Base-by-base conservation (phyloP, 2,888 invertebrate species). In the Alviniconcha strummeri region DNA sequence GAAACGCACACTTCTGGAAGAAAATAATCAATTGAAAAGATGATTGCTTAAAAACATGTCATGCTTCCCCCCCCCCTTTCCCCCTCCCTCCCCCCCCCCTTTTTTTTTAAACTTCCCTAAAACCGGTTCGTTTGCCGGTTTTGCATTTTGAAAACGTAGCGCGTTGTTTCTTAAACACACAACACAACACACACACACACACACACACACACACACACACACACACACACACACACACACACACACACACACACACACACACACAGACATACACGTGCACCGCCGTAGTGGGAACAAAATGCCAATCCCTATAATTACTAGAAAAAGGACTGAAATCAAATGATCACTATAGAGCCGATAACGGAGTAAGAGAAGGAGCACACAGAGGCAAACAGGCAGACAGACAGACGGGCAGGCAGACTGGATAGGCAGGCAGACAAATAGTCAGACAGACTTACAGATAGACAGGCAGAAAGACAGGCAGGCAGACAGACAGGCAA, bases 181-280 rank as follows among this genome's bases (percentile, higher is more conserved):
- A 69, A 15, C 13, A 15, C 9, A n/a, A 71, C 17, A 7, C 19
- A 71, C 71, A 71, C 71, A n/a, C 71, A 71, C 71, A 19, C n/a
- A 71, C 19, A 19, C 19, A 71, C 71, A 71, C 5, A 71, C 71
- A 71, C 71, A 71, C 71, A 71, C 71, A 71, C 71, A 71, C 71
- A 71, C 71, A 71, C 71, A 71, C 69, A 69, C 69, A 69, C 69
- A 69, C 69, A 69, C 69, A 69, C 69, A 69, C 69, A 69, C 1
- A 5, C 69, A 69, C 69, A 4, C 5, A 69, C 13, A 69, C 6
- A 69, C 5, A 17, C n/a, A 69, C 4, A 69, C 6, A 69, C 5
- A 69, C 69, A 69, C 5, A 17, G 5, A 69, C 69, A 69, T n/a
- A 69, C 69, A 5, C 69, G n/a, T 1, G 69, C 69, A 69, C 69